phyloP scores from a whole-genome alignment of 2,888 invertebrate species.

The Heliconius hortense region DNA sequence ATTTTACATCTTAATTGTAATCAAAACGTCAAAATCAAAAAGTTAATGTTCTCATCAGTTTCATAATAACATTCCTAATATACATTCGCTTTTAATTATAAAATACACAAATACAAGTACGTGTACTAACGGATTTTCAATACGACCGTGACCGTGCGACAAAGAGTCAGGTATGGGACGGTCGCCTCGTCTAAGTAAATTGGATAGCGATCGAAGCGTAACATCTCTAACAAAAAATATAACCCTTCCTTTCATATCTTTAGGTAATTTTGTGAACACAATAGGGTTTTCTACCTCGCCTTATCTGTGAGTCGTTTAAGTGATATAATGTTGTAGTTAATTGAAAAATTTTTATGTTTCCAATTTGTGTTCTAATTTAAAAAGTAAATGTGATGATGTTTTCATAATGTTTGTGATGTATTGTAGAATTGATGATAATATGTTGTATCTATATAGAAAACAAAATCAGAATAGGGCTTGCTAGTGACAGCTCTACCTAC shows the following conservation, averaged over 20 bases:
- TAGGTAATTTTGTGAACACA: slow-evolving; percentile 66
- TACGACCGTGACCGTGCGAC: slow-evolving; percentile 68
- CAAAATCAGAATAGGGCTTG: no score
- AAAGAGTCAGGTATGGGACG: slow-evolving; percentile 63
- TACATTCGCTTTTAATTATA: slow-evolving; percentile 70
- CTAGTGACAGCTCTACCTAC: no score
- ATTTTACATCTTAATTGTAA: background rate
- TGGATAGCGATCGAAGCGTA: slow-evolving; percentile 73
- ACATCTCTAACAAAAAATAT: slow-evolving; percentile 66
- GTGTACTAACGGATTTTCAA: slow-evolving; percentile 55
- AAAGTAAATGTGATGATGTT: background rate
- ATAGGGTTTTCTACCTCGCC: slow-evolving; percentile 54
- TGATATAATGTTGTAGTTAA: slow-evolving; percentile 39
- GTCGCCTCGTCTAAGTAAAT: slow-evolving; percentile 65
- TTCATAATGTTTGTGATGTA: background rate
- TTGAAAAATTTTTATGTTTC: slow-evolving; percentile 21
- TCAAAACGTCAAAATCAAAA: slow-evolving; percentile 1
- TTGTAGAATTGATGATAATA: background rate
- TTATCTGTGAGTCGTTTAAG: slow-evolving; percentile 43
- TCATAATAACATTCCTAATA: slow-evolving; percentile 56
- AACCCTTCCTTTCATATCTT: slow-evolving; percentile 65
- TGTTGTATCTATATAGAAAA: no score
- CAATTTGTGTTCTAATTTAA: slow-evolving; percentile 16
- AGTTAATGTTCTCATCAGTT: slow-evolving; percentile 50
- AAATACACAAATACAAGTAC: slow-evolving; percentile 69